Evolutionary conservation across 35 echinoderm and acorn worm genomes (phyloP), one percentile per base, ranked within the genome.

Genomic region (Heliocidaris erythrogramma): DNA sequence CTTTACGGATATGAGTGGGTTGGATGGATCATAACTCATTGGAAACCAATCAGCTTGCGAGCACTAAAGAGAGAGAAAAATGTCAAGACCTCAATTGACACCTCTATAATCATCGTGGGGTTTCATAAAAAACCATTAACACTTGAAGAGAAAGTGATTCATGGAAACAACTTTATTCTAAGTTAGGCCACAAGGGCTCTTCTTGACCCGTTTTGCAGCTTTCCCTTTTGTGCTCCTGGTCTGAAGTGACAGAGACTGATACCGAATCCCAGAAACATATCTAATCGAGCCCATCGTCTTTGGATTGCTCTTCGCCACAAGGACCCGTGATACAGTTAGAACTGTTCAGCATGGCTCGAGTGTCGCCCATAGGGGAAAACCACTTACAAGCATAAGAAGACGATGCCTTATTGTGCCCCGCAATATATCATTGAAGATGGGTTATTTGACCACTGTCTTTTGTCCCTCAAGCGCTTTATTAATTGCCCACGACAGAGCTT

Each of bases 281-380:
- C 65, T 78, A 78, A 78, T 78, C 18, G 65, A 78, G 65, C 65
- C 65, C 65, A 78, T 78, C 65, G 21, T 78, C 65, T 78, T 78
- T 78, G 7, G 65, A 78, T 78, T 78, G 65, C 65, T 27, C 65
- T 78, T 78, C 65, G 65, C 65, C 65, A 78, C 18, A 78, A 78
- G 65, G 65, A 78, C 65, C 65, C 65, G 65, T 78, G 65, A 78
- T 78, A 78, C 65, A 78, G 65, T 78, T 78, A 78, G 65, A 78
- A 78, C 65, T 78, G 65, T 78, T 78, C 65, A 78, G 65, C 65
- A 18, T 7, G 65, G 65, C 65, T 78, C 65, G 27, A 78, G 65
- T 78, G 65, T 78, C 65, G 65, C 65, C 65, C 65, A 78, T 78
- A 78, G 65, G 65, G 65, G 65, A 78, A 78, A 78, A 78, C 21